phyloP scores from a whole-genome alignment of 2,888 invertebrate species.

The Cryptus armator region DNA sequence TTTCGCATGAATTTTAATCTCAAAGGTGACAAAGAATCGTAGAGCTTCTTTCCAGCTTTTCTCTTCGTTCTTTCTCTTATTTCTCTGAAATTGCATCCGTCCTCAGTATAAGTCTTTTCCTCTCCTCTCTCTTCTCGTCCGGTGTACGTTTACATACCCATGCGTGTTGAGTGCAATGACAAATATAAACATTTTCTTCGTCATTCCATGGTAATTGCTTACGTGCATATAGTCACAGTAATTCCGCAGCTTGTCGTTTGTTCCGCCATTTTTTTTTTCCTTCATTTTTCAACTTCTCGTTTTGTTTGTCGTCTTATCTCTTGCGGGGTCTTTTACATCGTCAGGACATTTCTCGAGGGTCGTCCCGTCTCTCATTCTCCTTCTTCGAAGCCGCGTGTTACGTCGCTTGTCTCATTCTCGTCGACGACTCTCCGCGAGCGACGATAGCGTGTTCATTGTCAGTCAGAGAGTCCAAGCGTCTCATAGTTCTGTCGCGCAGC shows the following conservation, averaged over 20 bases:
- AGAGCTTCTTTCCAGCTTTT: slow-evolving; percentile 4
- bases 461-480: slow-evolving; percentile 26
- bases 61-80: slow-evolving; percentile 31
- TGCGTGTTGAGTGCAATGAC: slow-evolving; percentile 30
- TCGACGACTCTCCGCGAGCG: background rate
- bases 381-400: background rate
- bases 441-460: slow-evolving; percentile 21
- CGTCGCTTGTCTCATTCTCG: slow-evolving; percentile 12
- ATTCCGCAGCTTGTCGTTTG: slow-evolving; percentile 19
- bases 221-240: slow-evolving; percentile 43
- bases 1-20: slow-evolving; percentile 55
- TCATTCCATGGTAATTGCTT: slow-evolving; percentile 48
- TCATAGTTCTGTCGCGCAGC: background rate
- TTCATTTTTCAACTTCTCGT: background rate
- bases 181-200: slow-evolving; percentile 57
- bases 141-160: background rate
- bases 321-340: background rate
- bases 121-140: background rate
- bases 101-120: background rate
- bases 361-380: background rate
- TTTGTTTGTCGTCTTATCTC: background rate
- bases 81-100: slow-evolving; percentile 17
- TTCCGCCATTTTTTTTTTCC: background rate
- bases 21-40: slow-evolving; percentile 29
- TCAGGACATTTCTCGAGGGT: background rate